These are phyloP conservation scores for Neomorphus geoffroyi DNA, from an alignment of 2,797 vertebrate species.

Conservation along the genomic window DNA sequence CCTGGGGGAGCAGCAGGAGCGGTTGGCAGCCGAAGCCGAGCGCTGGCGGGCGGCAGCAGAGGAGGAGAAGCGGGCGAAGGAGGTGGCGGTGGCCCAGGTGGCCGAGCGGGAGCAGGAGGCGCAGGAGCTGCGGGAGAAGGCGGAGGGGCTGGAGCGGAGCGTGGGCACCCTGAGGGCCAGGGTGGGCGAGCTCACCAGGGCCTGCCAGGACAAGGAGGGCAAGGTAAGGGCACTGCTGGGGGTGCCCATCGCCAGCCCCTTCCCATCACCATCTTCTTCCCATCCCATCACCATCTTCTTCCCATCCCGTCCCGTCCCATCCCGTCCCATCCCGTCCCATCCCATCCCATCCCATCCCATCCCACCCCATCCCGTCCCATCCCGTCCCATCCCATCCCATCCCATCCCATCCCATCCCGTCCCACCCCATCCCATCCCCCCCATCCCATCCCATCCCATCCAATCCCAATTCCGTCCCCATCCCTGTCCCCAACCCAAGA, in stretches of 20 bases:
- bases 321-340: too few species aligned
- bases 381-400: too few species aligned
- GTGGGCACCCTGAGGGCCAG: conserved; percentile 65
- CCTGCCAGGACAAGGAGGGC: conserved; percentile 72
- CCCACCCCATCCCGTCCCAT: too few species aligned
- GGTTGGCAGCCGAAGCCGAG: background rate
- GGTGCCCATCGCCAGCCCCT: background rate
- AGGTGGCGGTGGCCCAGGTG: background rate
- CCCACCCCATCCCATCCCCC: too few species aligned
- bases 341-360: too few species aligned
- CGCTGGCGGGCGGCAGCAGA: background rate
- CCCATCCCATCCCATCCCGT: too few species aligned
- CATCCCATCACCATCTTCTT: too few species aligned
- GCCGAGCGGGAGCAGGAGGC: conserved; percentile 31
- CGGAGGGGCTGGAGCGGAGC: background rate
- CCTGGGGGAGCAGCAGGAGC: background rate
- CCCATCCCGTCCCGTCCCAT: too few species aligned
- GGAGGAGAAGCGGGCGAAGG: conserved; percentile 3
- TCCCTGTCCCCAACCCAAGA: too few species aligned
- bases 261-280: too few species aligned
- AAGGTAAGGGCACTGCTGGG: conserved; percentile 72
- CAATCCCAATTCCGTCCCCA: too few species aligned
- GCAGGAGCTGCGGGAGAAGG: conserved; percentile 33
- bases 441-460: too few species aligned
- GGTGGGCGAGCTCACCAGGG: conserved; percentile 73